Evolutionary conservation across 2,888 invertebrate species (phyloP).

Genomic region (Tupiocoris notatus): DNA sequence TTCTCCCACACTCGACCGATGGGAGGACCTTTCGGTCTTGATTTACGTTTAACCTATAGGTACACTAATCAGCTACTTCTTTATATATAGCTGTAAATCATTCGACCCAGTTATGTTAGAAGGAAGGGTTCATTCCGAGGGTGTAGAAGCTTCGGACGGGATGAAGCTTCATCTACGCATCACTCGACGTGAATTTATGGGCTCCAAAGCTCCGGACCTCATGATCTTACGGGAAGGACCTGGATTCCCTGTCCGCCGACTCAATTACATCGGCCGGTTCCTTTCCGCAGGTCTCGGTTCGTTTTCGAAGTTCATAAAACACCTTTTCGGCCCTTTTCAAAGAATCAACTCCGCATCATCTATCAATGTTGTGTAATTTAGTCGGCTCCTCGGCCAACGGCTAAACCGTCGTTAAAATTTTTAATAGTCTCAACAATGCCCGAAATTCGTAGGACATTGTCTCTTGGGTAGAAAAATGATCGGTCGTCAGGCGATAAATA

Average conservation of each 20-base stretch:
- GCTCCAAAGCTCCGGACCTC: not conserved
- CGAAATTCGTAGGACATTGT: not conserved
- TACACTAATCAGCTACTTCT: constrained; percentile 36
- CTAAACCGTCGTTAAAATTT: not conserved
- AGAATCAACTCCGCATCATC: constrained; percentile 15
- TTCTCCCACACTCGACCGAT: not conserved
- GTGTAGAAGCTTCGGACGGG: not conserved
- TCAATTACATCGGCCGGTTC: not conserved
- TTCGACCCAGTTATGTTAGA: constrained; percentile 33
- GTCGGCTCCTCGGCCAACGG: not conserved
- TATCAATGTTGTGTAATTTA: not conserved
- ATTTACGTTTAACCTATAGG: constrained; percentile 34
- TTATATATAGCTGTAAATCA: constrained; percentile 41
- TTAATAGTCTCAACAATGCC: not conserved
- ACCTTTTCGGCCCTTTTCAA: constrained; percentile 15
- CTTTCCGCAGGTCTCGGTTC: constrained; percentile 7
- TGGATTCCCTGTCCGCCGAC: not conserved
- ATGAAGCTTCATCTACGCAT: constrained; percentile 30
- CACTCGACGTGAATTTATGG: constrained; percentile 38
- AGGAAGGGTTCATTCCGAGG: not conserved
- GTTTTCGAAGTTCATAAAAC: constrained; percentile 27
- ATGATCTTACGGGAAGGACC: not conserved
- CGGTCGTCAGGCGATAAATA: no score
- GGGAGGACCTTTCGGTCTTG: not conserved
- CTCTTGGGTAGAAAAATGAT: not conserved